These are phyloP conservation scores for Allacma fusca DNA, from an alignment of 2,888 invertebrate genomes.

Conservation along the genomic window DNA sequence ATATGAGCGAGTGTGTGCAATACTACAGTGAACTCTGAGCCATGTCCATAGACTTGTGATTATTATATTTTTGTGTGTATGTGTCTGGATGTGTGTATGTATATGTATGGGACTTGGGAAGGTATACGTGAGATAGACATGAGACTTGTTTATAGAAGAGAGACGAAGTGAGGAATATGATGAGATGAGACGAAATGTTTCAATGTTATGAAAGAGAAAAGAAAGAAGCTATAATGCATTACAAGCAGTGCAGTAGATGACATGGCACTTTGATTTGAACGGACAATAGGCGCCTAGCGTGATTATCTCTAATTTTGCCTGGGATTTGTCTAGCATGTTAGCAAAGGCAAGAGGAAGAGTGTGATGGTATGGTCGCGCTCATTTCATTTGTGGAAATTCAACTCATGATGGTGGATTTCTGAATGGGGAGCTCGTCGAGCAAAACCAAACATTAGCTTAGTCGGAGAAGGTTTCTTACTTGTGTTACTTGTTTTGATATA, in stretches of 20 bases:
- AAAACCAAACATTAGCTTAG: slow-evolving; percentile 41
- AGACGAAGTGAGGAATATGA: slow-evolving; percentile 23
- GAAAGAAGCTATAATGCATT: slow-evolving; percentile 41
- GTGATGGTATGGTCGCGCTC: slow-evolving; percentile 41
- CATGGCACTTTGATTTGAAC: slow-evolving; percentile 57
- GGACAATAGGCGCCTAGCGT: slow-evolving; percentile 56
- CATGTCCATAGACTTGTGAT: background rate
- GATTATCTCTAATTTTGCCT: slow-evolving; percentile 59
- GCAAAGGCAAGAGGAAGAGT: slow-evolving; percentile 2
- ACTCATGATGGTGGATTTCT: slow-evolving; percentile 43
- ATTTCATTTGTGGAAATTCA: slow-evolving; percentile 47
- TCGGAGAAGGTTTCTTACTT: slow-evolving; percentile 22
- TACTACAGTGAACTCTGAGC: too few species aligned
- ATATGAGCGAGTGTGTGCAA: too few species aligned
- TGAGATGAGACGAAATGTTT: slow-evolving; percentile 41
- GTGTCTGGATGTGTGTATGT: background rate
- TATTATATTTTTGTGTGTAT: background rate
- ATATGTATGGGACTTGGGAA: background rate
- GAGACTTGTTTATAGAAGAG: background rate
- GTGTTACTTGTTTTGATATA: slow-evolving; percentile 1
- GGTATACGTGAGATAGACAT: background rate
- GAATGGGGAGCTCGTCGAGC: slow-evolving; percentile 28
- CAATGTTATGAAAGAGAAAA: slow-evolving; percentile 32
- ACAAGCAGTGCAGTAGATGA: slow-evolving; percentile 47
- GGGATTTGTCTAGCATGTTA: slow-evolving; percentile 48